phyloP scores from a whole-genome alignment of 2,113 vertebrate species.

The Prinia subflava region DNA sequence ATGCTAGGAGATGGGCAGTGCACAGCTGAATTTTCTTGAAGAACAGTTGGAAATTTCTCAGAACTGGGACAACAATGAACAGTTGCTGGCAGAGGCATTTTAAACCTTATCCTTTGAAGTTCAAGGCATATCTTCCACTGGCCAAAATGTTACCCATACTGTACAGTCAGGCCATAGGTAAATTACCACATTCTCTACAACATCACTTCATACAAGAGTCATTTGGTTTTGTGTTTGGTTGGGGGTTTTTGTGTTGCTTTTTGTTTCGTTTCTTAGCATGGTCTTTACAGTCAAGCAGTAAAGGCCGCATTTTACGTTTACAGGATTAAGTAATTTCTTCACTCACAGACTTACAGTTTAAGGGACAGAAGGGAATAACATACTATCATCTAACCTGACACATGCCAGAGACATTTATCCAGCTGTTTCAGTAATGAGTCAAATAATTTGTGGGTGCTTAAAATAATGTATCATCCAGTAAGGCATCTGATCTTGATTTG shows the following conservation, averaged over 20 bases:
- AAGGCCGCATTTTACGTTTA: background rate
- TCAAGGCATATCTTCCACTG: background rate
- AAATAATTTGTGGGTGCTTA: background rate
- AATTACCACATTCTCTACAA: background rate
- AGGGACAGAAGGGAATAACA: background rate
- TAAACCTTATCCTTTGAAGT: background rate
- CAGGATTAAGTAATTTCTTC: background rate
- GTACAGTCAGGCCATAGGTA: background rate
- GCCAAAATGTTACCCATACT: background rate
- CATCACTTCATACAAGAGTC: background rate
- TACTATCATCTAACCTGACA: background rate
- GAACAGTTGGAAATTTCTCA: background rate
- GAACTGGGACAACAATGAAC: background rate
- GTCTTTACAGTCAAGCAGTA: background rate
- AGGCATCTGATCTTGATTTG: conserved; percentile 13
- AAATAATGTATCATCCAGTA: background rate
- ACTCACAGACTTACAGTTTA: background rate
- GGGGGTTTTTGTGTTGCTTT: background rate
- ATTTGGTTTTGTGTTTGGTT: background rate
- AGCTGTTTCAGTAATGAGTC: conserved; percentile 17
- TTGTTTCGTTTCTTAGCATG: background rate
- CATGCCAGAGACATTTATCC: conserved; percentile 26
- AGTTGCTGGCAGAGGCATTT: background rate
- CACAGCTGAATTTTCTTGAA: background rate
- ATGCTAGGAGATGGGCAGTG: background rate